Conservation (phyloP, 2,797 vertebrate species). For the Acipenser transmontanus region DNA sequence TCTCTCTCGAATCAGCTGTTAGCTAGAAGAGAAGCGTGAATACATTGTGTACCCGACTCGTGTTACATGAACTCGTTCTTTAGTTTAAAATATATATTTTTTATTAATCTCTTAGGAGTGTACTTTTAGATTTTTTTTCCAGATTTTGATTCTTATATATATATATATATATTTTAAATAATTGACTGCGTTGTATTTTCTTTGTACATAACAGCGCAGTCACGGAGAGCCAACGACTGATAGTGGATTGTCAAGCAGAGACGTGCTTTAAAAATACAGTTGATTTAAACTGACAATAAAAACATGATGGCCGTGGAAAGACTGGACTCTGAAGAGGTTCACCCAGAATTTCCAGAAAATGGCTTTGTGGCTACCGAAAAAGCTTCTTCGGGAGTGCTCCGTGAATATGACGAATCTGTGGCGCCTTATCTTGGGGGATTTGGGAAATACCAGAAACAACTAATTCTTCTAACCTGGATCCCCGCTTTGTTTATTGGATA, state of each 20-base stretch:
- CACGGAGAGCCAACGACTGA: slow-evolving; percentile 54
- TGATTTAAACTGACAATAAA: slow-evolving; percentile 33
- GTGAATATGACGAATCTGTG: slow-evolving; percentile 77
- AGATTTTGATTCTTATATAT: slow-evolving; percentile 40
- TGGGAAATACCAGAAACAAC: slow-evolving; percentile 80
- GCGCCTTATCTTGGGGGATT: slow-evolving; percentile 85
- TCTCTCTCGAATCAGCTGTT: slow-evolving; percentile 24
- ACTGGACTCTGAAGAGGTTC: slow-evolving; percentile 50
- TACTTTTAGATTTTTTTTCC: too few species aligned
- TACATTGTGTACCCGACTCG: slow-evolving; percentile 21
- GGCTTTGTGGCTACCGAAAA: slow-evolving; percentile 62
- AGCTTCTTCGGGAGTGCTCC: slow-evolving; percentile 54
- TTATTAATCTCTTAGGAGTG: too few species aligned
- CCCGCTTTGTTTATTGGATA: slow-evolving; percentile 90
- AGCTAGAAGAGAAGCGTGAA: slow-evolving; percentile 2
- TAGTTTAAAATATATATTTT: too few species aligned
- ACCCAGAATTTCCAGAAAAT: slow-evolving; percentile 56
- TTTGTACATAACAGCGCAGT: slow-evolving; percentile 46
- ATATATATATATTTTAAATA: slow-evolving; percentile 25
- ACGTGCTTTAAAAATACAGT: slow-evolving; percentile 42
- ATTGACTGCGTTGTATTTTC: not conserved
- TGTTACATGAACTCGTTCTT: too few species aligned
- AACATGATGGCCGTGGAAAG: slow-evolving; percentile 61
- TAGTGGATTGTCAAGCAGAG: slow-evolving; percentile 41
- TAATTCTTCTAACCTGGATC: slow-evolving; percentile 90